phyloP scores from a whole-genome alignment of 1,140 invertebrate genomes.

The Catajapyx aquilonaris region DNA sequence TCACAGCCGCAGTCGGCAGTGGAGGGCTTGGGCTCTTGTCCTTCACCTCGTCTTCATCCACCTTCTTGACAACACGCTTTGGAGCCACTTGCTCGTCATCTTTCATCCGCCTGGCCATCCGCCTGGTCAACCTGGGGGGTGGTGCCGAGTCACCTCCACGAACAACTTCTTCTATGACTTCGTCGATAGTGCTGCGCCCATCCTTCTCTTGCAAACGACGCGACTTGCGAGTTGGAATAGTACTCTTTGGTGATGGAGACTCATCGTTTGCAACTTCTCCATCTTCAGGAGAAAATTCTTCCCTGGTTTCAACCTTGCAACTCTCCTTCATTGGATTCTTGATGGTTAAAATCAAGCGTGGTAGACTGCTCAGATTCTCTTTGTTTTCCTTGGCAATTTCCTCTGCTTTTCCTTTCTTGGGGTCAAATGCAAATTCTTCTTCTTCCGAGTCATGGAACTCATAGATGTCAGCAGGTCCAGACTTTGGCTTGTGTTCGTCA shows the following conservation, averaged over 20 bases:
- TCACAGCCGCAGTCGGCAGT: constrained; percentile 15
- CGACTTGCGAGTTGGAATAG: constrained; percentile 43
- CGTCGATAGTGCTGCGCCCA: constrained; percentile 51
- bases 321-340: background rate
- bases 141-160: constrained; percentile 23
- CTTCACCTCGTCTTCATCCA: background rate
- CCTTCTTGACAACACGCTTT: constrained; percentile 1
- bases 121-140: background rate
- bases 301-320: constrained; percentile 13
- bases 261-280: background rate
- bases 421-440: constrained; percentile 6
- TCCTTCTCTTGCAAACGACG: constrained; percentile 53
- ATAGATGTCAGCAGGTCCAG: constrained; percentile 11
- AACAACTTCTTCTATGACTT: constrained; percentile 67
- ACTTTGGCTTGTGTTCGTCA: background rate
- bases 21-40: constrained; percentile 7
- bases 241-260: background rate
- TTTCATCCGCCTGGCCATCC: background rate
- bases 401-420: constrained; percentile 2
- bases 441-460: constrained; percentile 16
- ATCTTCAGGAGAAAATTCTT: constrained; percentile 27
- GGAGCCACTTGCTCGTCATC: background rate
- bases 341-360: constrained; percentile 3
- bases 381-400: background rate
- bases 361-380: background rate